Evolutionary conservation across 2,113 vertebrate species (phyloP).

Genomic region (Clinocottus analis): DNA sequence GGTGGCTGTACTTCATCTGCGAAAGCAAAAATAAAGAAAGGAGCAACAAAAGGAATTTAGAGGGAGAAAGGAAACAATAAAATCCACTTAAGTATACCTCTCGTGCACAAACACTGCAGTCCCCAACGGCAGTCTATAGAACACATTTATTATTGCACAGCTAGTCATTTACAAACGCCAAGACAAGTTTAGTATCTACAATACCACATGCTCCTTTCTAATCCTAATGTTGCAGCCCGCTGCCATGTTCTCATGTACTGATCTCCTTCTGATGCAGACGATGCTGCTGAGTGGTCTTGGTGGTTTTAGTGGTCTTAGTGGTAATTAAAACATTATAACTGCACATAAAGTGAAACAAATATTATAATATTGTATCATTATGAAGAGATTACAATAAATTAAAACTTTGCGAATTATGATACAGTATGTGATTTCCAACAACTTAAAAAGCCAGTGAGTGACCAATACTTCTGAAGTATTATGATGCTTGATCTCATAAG

Average conservation of each 20-base stretch:
- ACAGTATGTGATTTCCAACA: too few relatives aligned
- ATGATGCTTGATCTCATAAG: background rate
- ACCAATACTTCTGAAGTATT: background rate
- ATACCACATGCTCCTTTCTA: slow-evolving; percentile 32
- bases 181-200: slow-evolving; percentile 40
- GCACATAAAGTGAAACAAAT: too few relatives aligned
- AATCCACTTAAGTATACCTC: slow-evolving; percentile 60
- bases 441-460: too few relatives aligned
- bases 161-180: slow-evolving; percentile 46
- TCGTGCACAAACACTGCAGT: slow-evolving; percentile 53
- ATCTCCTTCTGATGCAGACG: too few relatives aligned
- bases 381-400: too few relatives aligned
- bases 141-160: slow-evolving; percentile 37
- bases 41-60: slow-evolving; percentile 47
- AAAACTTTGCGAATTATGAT: too few relatives aligned
- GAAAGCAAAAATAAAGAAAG: slow-evolving; percentile 29
- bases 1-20: slow-evolving; percentile 60
- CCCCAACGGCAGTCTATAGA: slow-evolving; percentile 43
- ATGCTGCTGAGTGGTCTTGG: too few relatives aligned
- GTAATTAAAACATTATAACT: too few relatives aligned
- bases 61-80: slow-evolving; percentile 57
- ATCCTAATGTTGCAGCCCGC: background rate
- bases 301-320: too few relatives aligned
- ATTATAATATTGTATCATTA: too few relatives aligned
- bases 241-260: too few relatives aligned